Base-by-base conservation (phyloP, 2,113 vertebrate genomes). In the Hylia prasina region DNA sequence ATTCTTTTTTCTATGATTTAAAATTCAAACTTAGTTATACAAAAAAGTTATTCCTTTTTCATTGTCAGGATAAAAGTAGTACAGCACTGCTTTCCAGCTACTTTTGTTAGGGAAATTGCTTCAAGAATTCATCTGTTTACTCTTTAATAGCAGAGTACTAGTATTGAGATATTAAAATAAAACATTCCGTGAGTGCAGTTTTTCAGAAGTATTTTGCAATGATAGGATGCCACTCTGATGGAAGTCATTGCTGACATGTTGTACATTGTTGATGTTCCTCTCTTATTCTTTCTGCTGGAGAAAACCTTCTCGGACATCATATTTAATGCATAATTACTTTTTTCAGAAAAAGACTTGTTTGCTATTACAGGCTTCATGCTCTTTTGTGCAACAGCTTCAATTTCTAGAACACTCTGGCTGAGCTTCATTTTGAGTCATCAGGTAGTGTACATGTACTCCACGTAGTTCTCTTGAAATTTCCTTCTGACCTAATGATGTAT, bases 281-380 rank as follows among this genome's bases (percentile, higher is more conserved):
- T 60, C 19, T 22, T 31, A 5, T 58, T 42, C 42, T 45, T 83
- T 71, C 22, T 63, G 7, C 14, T 66, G 47, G 11, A 75, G 15
- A 75, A 82, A 71, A 89, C 58, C 18, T 86, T 7, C 17, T 79
- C 2, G 0, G 35, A 70, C 0, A 0, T n/a, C 71, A 75, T 11
- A 33, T 56, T 33, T 22, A 44, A 39, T 10, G 1, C 15, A 30
- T 22, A 58, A 39, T 40, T 75, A 35, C 7, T 40, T 68, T 63
- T 48, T 22, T 50, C 33, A 68, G 23, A 27, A 83, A 18, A 85
- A 86, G 76, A 51, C 9, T 57, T 69, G 11, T 85, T 65, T 75
- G 6, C 8, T 44, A 10, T 66, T 76, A 22, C 15, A 83, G 13
- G 13, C 17, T 80, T 68, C 48, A 50, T 35, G 18, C 1, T 82